Evolutionary conservation across 1,140 invertebrate species (phyloP).

Genomic region (Meteorus sp.): DNA sequence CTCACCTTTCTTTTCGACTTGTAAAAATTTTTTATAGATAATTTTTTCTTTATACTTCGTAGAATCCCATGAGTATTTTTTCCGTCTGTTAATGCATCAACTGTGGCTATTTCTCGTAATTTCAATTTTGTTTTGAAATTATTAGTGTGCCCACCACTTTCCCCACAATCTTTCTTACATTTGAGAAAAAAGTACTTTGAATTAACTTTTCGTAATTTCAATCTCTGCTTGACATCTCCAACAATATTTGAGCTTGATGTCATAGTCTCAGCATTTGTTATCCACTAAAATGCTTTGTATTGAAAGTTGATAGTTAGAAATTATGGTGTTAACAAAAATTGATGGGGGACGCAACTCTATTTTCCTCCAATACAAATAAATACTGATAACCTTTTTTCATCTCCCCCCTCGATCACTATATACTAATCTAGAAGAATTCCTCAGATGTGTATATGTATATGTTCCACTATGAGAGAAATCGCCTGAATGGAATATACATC

Average conservation of each 20-base stretch:
- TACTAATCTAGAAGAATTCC: too few relatives aligned
- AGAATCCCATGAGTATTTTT: conserved; percentile 19
- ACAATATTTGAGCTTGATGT: conserved; percentile 17
- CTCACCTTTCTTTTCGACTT: conserved; percentile 21
- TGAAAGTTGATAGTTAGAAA: too few relatives aligned
- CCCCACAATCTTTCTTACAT: conserved; percentile 12
- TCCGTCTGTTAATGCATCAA: not conserved
- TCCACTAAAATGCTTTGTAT: too few relatives aligned
- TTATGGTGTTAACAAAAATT: too few relatives aligned
- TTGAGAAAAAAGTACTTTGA: conserved; percentile 19
- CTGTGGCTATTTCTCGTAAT: not conserved
- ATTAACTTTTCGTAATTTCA: conserved; percentile 14
- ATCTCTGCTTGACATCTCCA: conserved; percentile 2
- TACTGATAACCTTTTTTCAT: too few relatives aligned
- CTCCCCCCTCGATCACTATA: too few relatives aligned
- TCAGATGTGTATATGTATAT: too few relatives aligned
- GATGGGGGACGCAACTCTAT: too few relatives aligned
- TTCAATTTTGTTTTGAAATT: conserved; percentile 11
- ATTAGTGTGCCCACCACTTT: conserved; percentile 7
- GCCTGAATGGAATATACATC: too few relatives aligned
- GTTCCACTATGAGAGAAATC: too few relatives aligned
- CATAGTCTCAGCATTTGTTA: too few relatives aligned
- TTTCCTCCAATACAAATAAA: too few relatives aligned
- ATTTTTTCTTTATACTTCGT: conserved; percentile 21
- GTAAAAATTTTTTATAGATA: conserved; percentile 18